Evolutionary conservation across 2,888 invertebrate species (phyloP).

Genomic region (Diadegma fenestrale): DNA sequence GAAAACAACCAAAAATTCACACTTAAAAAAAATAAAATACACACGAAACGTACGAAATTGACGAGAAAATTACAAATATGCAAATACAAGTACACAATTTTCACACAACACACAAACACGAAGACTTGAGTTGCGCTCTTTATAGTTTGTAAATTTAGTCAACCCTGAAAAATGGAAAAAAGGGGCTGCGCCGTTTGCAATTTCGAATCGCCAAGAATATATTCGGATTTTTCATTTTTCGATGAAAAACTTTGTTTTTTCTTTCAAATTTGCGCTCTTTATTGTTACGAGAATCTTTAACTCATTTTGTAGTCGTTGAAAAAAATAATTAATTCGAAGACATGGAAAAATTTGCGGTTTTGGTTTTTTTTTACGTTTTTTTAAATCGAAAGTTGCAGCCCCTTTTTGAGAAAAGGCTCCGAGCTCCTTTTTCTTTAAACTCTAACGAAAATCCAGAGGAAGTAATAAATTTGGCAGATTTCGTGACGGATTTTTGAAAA

Average conservation of each 20-base stretch:
- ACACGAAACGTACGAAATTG: constrained; percentile 46
- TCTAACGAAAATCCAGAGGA: not conserved
- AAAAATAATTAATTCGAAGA: not conserved
- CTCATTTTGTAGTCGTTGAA: not conserved
- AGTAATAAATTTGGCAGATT: not conserved
- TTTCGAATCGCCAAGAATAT: constrained; percentile 1
- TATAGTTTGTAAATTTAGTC: constrained; percentile 77
- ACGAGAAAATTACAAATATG: constrained; percentile 63
- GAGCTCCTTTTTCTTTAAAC: not conserved
- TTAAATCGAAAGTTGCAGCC: not conserved
- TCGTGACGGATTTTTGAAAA: not conserved
- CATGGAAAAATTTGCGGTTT: not conserved
- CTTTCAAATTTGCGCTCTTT: not conserved
- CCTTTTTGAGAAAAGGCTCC: not conserved
- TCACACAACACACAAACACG: constrained; percentile 55
- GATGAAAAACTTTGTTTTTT: not conserved
- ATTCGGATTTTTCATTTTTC: constrained; percentile 1
- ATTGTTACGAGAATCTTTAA: not conserved
- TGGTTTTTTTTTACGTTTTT: not conserved
- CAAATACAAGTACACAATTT: constrained; percentile 51
- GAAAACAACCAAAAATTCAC: constrained; percentile 53
- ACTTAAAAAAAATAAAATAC: constrained; percentile 8
- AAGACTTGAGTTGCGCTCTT: constrained; percentile 72
- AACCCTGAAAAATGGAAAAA: constrained; percentile 38
- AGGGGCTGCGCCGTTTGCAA: constrained; percentile 3